Evolutionary conservation across 1,140 invertebrate genomes (phyloP), one percentile per base, ranked within the genome.

Genomic region (Tetragonula clypearis): DNA sequence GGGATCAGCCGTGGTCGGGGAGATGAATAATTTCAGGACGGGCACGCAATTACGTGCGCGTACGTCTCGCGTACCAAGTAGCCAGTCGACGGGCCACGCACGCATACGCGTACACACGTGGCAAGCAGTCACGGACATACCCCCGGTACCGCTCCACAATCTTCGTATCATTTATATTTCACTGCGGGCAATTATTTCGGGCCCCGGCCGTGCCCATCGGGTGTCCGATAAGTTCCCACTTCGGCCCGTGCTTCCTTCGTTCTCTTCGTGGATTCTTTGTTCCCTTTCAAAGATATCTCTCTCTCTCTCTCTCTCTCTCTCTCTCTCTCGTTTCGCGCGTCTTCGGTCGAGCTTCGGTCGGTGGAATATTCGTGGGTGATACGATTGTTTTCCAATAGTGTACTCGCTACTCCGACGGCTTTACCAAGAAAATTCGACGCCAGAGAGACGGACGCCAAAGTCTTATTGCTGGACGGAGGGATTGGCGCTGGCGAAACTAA

Each of bases 11-110:
- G 87, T 90, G 87, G 89, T 90, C 90, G 90, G 88, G 92, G 92
- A 93, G 94, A 94, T 94, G 94, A 94, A 94, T 94, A 94, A 94
- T 94, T 94, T 94, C 93, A 94, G 92, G 92, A 94, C 93, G 91
- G 93, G 92, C 93, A 94, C 93, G 94, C 93, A 94, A 94, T 94
- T 94, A 94, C 93, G 92, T 92, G 91, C 93, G 93, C 93, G 92
- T 94, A 94, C 93, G 93, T 93, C 94, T 94, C 93, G 94, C 94
- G 93, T 94, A 94, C 93, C 94, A 94, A 94, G 94, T 94, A 94
- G 94, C 93, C 87, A 85, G 72, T 84, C 88, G 85, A 86, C 89
- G 88, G 86, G 80, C 90, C 85, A 71, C 83, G 84, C 89, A 79
- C 86, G 35, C 87, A 79, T 65, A 55, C 53, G 78, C 72, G 72